phyloP scores from a whole-genome alignment of 2,113 vertebrate genomes.

The Urocolius indicus region DNA sequence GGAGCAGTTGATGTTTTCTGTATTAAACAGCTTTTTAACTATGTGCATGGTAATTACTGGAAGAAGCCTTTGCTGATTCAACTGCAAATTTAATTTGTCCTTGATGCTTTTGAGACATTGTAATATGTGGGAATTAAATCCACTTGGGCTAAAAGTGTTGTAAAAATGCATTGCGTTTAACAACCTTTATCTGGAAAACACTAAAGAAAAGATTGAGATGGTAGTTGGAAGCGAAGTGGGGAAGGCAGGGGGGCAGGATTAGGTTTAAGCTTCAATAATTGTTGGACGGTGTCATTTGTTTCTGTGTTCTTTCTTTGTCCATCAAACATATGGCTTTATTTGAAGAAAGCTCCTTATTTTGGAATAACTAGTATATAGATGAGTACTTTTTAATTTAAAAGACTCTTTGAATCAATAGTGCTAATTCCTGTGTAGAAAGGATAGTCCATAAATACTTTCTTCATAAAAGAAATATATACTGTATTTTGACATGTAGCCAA shows the following conservation, averaged over 20 bases:
- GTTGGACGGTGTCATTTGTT: not conserved
- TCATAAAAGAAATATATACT: not conserved
- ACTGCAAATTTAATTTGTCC: not conserved
- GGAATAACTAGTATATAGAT: not conserved
- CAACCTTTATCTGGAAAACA: not conserved
- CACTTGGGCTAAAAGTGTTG: not conserved
- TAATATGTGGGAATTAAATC: not conserved
- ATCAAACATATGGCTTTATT: not conserved
- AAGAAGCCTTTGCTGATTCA: not conserved
- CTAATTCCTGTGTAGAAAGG: not conserved
- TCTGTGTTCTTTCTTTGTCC: not conserved
- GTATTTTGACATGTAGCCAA: not conserved
- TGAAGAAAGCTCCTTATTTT: not conserved
- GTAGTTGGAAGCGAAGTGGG: not conserved
- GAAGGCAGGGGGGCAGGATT: not conserved
- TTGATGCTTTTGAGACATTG: not conserved
- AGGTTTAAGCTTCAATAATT: not conserved
- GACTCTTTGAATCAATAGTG: not conserved
- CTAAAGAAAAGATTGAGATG: not conserved
- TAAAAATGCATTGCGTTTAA: not conserved
- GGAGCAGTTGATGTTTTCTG: not conserved
- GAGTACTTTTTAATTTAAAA: conserved; percentile 25
- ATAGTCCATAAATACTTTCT: not conserved
- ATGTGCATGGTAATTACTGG: not conserved
- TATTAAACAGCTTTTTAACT: not conserved